Base-by-base conservation (phyloP, 37 sponge, comb jelly and placozoan species). In the Eunapius fragilis region DNA sequence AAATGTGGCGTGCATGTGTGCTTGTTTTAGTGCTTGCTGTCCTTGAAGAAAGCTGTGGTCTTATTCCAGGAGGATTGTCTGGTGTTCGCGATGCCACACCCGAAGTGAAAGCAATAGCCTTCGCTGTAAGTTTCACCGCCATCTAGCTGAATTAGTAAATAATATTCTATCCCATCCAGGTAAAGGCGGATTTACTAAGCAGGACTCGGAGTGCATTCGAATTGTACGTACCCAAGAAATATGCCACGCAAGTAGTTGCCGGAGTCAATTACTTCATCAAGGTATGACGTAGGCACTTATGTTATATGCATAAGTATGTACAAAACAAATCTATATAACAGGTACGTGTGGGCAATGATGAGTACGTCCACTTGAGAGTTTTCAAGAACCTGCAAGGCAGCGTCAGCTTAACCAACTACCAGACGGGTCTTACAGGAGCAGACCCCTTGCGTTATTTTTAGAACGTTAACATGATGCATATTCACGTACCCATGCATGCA, bases 251-350 rank as follows among this genome's bases (percentile, higher is more conserved):
- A 49, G 89, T 92, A 10, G 92, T 92, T 32, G 92, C 92, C 48
- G 92, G 92, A 13, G 67, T 58, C 12, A 92, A 87, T 71, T 92
- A 84, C 77, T 92, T 88, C 85, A 92, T 92, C 37, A 92, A 92
- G 92, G 92, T 92, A 70, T 3, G 31, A 33, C 26, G 22, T 2
- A 80, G n/a, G n/a, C n/a, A n/a, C n/a, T n/a, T n/a, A n/a, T n/a
- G n/a, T n/a, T 41, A 41, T 6, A 41, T 41, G 41, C 6, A 41
- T 41, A 41, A 6, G 41, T 6, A 41, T 9, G 6, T 41, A 41
- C 3, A 3, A 41, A 9, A 41, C 41, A 41, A 9, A 9, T 41
- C 3, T 41, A 41, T 41, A 4, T 24, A 9, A 69, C 49, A 92
- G 93, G 89, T 92, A 72, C 41, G 80, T 9, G 93, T 88, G 3